phyloP scores from a whole-genome alignment of 2,113 vertebrate species.

The Chloropsis cyanopogon region DNA sequence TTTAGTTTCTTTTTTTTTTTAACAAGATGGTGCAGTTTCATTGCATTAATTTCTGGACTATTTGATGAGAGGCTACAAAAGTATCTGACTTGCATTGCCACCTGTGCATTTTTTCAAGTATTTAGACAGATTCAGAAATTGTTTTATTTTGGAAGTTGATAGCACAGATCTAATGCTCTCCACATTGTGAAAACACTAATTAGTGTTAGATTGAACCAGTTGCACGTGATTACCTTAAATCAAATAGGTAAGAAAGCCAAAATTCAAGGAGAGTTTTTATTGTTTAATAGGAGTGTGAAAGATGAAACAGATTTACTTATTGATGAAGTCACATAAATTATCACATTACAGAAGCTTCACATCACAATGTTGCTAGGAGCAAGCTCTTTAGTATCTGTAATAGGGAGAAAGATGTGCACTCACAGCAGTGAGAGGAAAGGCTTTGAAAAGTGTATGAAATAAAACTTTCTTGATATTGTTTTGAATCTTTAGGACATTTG shows the following conservation, averaged over 20 bases:
- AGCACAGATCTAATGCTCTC: neutral
- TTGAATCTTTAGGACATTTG: neutral
- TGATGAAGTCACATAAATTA: neutral
- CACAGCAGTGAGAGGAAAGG: neutral
- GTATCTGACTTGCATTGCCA: neutral
- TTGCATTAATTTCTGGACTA: neutral
- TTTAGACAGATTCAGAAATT: neutral
- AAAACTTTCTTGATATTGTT: neutral
- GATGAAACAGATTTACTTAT: neutral
- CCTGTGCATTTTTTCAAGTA: neutral
- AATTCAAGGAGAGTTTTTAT: neutral
- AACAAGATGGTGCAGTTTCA: neutral
- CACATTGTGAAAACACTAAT: neutral
- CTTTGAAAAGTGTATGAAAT: neutral
- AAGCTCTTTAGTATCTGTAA: neutral
- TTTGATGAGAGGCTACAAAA: neutral
- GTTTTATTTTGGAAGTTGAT: neutral
- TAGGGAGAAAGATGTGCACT: neutral
- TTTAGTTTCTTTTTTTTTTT: neutral
- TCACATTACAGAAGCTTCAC: neutral
- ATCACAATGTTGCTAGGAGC: neutral
- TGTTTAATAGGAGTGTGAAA: neutral
- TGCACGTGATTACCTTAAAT: neutral
- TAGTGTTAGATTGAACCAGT: neutral
- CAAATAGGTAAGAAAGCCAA: too few species aligned